phyloP scores from a whole-genome alignment of 35 echinoderm and acorn worm species.

The Chiridota heheva region DNA sequence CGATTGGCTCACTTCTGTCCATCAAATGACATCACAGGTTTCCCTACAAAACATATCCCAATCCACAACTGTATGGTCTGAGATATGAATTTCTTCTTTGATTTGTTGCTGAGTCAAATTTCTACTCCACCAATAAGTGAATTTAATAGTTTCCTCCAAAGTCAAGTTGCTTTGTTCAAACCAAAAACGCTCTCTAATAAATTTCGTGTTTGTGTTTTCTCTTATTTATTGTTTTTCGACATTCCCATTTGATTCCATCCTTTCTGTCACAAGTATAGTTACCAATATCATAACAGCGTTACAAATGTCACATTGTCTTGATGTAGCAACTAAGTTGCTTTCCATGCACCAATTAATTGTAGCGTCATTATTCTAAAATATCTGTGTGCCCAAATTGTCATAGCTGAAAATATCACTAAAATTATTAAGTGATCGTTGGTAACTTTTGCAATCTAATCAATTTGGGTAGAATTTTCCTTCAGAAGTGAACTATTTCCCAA shows the following conservation, averaged over 20 bases:
- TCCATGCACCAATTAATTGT: too few relatives aligned
- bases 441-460: too few relatives aligned
- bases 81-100: background rate
- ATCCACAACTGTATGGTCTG: background rate
- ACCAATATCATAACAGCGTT: too few relatives aligned
- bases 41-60: constrained; percentile 40
- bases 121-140: constrained; percentile 20
- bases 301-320: too few relatives aligned
- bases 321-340: too few relatives aligned
- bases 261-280: background rate
- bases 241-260: constrained; percentile 16
- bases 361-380: too few relatives aligned
- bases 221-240: constrained; percentile 10
- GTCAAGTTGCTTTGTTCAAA: constrained; percentile 27
- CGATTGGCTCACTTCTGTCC: background rate
- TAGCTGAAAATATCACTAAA: too few relatives aligned
- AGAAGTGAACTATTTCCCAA: too few relatives aligned
- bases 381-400: too few relatives aligned
- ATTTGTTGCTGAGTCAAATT: constrained; percentile 16
- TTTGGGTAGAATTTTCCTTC: too few relatives aligned
- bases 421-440: too few relatives aligned
- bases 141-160: constrained; percentile 2
- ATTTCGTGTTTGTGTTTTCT: background rate
- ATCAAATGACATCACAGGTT: background rate
- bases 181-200: background rate